phyloP scores from a whole-genome alignment of 2,888 invertebrate species.

The Brachypalpus laphriformis region DNA sequence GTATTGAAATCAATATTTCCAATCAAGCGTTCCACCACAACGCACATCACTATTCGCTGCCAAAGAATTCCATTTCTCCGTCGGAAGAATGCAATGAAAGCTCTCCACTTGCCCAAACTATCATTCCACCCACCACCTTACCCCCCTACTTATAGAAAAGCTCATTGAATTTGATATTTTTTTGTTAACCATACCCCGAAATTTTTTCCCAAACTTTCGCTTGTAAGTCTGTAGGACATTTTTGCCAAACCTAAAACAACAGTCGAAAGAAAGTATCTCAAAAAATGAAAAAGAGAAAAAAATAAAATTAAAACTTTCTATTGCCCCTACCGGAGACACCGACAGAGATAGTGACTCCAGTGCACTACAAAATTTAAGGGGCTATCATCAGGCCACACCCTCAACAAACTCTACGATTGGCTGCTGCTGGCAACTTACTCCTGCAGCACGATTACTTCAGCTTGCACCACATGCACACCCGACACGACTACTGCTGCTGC shows the following conservation, averaged over 20 bases:
- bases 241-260: constrained; percentile 25
- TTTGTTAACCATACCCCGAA: constrained; percentile 1
- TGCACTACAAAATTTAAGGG: constrained; percentile 70
- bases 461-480: constrained; percentile 70
- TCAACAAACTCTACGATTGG: constrained; percentile 70
- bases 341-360: constrained; percentile 61
- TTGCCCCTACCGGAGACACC: constrained; percentile 61
- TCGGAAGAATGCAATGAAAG: constrained; percentile 50
- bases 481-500: no score
- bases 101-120: constrained; percentile 41
- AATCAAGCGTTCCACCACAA: neutral
- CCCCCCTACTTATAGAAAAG: constrained; percentile 24
- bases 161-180: constrained; percentile 40
- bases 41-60: neutral
- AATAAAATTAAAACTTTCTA: constrained; percentile 32
- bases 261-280: constrained; percentile 27
- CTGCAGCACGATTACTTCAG: constrained; percentile 70
- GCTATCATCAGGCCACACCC: constrained; percentile 72
- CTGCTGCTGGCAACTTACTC: constrained; percentile 62
- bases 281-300: constrained; percentile 27
- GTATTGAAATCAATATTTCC: constrained; percentile 19
- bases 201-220: constrained; percentile 47
- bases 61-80: constrained; percentile 45
- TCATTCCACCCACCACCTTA: neutral
- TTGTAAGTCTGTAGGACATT: constrained; percentile 51